A percentile compares a stretch with the other conserved stretches of the same genome.
phyloP scores from a whole-genome alignment of 1,140 invertebrate genomes.

The Laodelphax striatellus region DNA sequence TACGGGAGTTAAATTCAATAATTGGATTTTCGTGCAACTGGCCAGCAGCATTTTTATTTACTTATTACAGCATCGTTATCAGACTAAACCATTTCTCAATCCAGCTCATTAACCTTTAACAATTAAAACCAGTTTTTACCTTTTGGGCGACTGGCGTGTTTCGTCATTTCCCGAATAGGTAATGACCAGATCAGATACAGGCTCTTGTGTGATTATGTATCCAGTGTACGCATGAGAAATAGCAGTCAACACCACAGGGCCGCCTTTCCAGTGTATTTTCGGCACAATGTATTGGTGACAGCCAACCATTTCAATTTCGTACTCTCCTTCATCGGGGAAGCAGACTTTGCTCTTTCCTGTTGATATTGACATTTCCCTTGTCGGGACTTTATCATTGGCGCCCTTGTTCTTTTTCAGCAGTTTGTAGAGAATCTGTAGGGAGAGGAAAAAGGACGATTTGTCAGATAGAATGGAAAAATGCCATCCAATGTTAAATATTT shows the following conservation, averaged over 20 bases:
- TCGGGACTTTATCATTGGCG: constrained; percentile 3
- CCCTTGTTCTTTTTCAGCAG: constrained; percentile 13
- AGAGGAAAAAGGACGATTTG: constrained; percentile 14
- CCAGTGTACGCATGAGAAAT: constrained; percentile 29
- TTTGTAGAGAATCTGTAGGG: constrained; percentile 24
- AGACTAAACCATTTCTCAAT: no score
- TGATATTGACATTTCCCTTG: constrained; percentile 28
- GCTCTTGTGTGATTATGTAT: constrained; percentile 23
- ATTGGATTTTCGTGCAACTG: no score
- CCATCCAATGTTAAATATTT: no score
- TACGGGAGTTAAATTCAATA: no score
- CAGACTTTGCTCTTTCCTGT: constrained; percentile 49
- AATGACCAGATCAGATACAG: constrained; percentile 28
- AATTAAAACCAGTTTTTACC: not conserved
- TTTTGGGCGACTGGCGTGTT: constrained; percentile 10
- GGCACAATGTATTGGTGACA: constrained; percentile 64
- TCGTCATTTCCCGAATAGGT: constrained; percentile 24
- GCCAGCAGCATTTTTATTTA: no score
- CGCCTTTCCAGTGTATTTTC: constrained; percentile 48
- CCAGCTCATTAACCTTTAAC: no score
- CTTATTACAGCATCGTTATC: no score
- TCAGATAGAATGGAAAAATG: no score
- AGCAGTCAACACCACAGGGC: constrained; percentile 27
- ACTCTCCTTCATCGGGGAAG: constrained; percentile 52
- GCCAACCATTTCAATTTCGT: constrained; percentile 61